These are phyloP conservation scores for Ormyrus nitidulus DNA, from an alignment of 2,888 invertebrate genomes.

Conservation along the genomic window DNA sequence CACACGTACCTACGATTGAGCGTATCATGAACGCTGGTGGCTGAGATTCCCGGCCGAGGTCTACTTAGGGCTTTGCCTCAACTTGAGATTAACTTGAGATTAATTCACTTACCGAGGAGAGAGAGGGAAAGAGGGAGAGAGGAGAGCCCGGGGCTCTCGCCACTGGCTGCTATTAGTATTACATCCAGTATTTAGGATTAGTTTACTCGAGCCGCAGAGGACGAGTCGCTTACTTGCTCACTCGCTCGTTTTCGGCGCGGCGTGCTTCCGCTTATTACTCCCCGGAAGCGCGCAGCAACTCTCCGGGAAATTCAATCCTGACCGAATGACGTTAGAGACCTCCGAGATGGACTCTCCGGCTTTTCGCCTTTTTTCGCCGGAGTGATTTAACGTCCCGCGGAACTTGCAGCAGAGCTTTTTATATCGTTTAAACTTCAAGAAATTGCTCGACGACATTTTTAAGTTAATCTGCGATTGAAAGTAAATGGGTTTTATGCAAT, in stretches of 20 bases:
- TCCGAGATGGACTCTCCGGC: not conserved
- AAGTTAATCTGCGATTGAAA: too few species aligned
- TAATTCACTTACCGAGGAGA: constrained; percentile 70
- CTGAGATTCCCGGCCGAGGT: not conserved
- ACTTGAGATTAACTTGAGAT: constrained; percentile 74
- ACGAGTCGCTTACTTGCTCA: constrained; percentile 51
- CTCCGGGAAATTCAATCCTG: not conserved
- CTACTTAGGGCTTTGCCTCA: constrained; percentile 69
- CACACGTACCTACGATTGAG: too few species aligned
- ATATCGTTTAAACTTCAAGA: too few species aligned
- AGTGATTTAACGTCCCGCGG: not conserved
- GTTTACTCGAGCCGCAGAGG: constrained; percentile 60
- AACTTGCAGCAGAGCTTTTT: too few species aligned
- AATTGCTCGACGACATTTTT: too few species aligned
- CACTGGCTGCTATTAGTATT: constrained; percentile 72
- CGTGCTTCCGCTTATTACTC: constrained; percentile 53
- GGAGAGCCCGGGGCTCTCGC: constrained; percentile 62
- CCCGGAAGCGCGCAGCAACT: not conserved
- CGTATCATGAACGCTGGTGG: too few species aligned
- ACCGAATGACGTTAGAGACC: too few species aligned
- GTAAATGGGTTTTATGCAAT: too few species aligned
- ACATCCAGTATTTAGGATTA: constrained; percentile 69
- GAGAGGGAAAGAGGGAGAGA: not conserved
- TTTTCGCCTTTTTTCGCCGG: not conserved
- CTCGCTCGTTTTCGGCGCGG: constrained; percentile 32